Percentiles rank a stretch among this genome's conserved stretches.
phyloP scores from a whole-genome alignment of 2,113 vertebrate species.

The Atractosteus spatula region DNA sequence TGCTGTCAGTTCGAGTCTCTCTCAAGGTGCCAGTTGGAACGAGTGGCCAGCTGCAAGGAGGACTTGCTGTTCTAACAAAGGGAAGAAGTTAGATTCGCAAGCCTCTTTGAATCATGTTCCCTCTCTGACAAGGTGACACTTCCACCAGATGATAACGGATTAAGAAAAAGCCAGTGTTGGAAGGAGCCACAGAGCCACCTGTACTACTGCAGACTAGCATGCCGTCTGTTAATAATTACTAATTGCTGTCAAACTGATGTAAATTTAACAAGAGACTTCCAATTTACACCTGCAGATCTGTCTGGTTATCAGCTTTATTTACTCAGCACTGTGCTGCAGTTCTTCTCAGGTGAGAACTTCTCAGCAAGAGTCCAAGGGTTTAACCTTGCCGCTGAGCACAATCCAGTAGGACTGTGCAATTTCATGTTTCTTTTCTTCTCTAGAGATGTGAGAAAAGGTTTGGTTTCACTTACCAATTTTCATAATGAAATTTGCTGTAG shows the following conservation, averaged over 20 bases:
- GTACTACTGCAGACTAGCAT: background rate
- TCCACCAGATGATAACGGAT: slow-evolving; percentile 19
- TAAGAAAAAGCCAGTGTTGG: slow-evolving; percentile 1
- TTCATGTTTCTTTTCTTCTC: no score
- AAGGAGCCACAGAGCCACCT: slow-evolving; percentile 12
- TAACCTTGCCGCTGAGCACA: no score
- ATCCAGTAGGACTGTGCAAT: no score
- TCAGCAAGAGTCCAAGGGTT: no score
- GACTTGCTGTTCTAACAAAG: slow-evolving; percentile 9
- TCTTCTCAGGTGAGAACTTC: no score
- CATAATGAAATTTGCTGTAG: no score
- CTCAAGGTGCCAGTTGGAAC: slow-evolving; percentile 28
- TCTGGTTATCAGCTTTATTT: background rate
- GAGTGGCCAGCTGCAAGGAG: slow-evolving; percentile 22
- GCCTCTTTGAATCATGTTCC: slow-evolving; percentile 12
- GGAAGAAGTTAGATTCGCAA: slow-evolving; percentile 20
- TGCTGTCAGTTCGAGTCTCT: slow-evolving; percentile 32
- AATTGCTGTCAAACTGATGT: slow-evolving; percentile 23
- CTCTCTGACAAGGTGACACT: slow-evolving; percentile 28
- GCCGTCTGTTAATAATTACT: slow-evolving; percentile 26
- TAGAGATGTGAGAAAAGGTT: no score
- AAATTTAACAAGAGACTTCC: slow-evolving; percentile 18
- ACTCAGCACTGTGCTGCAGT: no score
- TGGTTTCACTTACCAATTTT: no score
- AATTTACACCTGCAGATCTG: slow-evolving; percentile 20